Percentiles rank a stretch among this genome's conserved stretches.
These are phyloP conservation scores for Neopipo cinnamomea DNA, from an alignment of 2,113 vertebrate genomes.

Conservation along the genomic window DNA sequence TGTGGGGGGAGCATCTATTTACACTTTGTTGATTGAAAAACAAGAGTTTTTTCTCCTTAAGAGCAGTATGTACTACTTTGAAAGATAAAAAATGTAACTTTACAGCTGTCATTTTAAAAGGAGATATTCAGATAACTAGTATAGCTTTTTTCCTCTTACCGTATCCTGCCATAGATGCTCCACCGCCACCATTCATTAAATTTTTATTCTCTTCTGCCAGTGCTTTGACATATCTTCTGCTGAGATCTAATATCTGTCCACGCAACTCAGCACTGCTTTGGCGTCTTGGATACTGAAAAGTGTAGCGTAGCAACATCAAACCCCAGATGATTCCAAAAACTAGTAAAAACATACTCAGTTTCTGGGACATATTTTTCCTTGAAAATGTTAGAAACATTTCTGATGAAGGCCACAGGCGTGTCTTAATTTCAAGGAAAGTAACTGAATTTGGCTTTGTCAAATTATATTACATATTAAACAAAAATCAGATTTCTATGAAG, in stretches of 20 bases:
- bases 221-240: constrained; percentile 93
- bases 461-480: constrained; percentile 7
- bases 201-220: constrained; percentile 94
- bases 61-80: background rate
- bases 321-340: constrained; percentile 94
- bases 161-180: constrained; percentile 91
- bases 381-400: constrained; percentile 87
- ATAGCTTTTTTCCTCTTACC: constrained; percentile 75
- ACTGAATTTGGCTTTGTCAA: constrained; percentile 5
- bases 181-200: constrained; percentile 78
- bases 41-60: background rate
- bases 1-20: background rate
- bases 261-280: constrained; percentile 91
- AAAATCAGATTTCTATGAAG: background rate
- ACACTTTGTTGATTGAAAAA: background rate
- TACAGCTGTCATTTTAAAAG: background rate
- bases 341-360: constrained; percentile 89
- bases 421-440: background rate
- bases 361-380: constrained; percentile 94
- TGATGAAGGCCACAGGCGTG: constrained; percentile 24
- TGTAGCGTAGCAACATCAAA: constrained; percentile 91
- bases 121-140: background rate
- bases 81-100: background rate
- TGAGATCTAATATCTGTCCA: constrained; percentile 94
- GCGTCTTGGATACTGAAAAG: constrained; percentile 88